Evolutionary conservation across 1,140 invertebrate species (phyloP), one percentile per base, ranked within the genome.

Genomic region (Danaus plexippus): DNA sequence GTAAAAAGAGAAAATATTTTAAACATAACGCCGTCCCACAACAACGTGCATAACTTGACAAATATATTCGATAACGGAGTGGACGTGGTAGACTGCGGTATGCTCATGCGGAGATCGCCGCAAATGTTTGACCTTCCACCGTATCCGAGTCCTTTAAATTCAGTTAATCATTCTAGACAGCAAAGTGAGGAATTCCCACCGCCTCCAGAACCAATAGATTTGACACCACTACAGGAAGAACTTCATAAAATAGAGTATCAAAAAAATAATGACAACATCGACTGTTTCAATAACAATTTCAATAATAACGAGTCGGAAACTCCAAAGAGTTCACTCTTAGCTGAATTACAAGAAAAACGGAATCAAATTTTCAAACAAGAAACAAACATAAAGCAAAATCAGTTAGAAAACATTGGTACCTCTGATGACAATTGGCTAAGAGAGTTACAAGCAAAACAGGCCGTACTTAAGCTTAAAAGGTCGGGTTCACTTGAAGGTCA

Each of bases 141-240:
- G 0, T 96, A 95, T 78, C 94, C 94, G 0, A 92, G 92, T 66
- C 91, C 93, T 2, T 89, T 92, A 52, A 89, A 90, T 64, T 94
- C 93, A 2, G 91, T 90, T 0, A 90, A 91, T 43, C 94, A 96
- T 75, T 96, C 94, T 1, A 88, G 94, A 55, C 94, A 96, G 80
- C 90, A 93, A 0, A 96, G 94, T 82, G 94, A 96, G 84, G 95
- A 96, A 65, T 96, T 96, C 67, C 95, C 94, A 42, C 94, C 94
- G 12, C 95, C 95, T 40, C 95, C 95, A 2, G 91, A 94, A 1
- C 92, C 93, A 2, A 87, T 94, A 46, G 92, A 94, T 58, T 82
- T 92, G 66, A 89, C 88, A 44, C 82, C 88, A 1, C 73, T 91
- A 8, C 88, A 88, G 67, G 88, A 90, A 56, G 80, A 92, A 67